Base-by-base conservation (phyloP, 2,113 vertebrate species). In the Pogona vitticeps region DNA sequence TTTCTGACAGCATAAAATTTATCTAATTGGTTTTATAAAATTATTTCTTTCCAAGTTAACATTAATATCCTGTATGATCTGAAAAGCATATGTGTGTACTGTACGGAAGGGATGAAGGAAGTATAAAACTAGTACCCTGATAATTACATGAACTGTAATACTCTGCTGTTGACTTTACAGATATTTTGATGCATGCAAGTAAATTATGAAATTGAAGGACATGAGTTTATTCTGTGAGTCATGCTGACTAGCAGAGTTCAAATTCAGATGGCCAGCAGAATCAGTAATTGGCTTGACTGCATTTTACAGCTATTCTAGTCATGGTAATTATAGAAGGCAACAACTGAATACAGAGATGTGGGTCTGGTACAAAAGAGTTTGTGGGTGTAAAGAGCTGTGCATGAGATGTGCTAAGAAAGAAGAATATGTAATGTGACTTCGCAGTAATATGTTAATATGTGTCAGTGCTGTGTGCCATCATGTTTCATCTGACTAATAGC, bases 201-300 rank as follows among this genome's bases (percentile, higher is more conserved):
- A n/a, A 78, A 81, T 46, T 82, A 83, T 38, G 56, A 73, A 21
- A 75, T 70, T n/a, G 78, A 89, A 89, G 38, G 86, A 85, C 17
- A 26, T 6, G 10, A 36, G 46, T 65, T 79, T 80, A 72, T 68
- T 33, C 28, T 36, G 65, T 88, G 13, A 89, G 79, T 90, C 85
- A 71, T 73, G 28, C 40, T 9, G 31, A 79, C 68, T 28, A 18
- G 10, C 31, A 82, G n/a, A 78, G 88, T n/a, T 71, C 42, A 20
- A 65, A 68, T 76, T 76, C 42, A 40, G 42, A 40, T 68, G 83
- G 12, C 72, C 89, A 81, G 20, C 59, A 65, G 33, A 85, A 78
- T 81, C 83, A 58, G 31, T 52, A 83, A 61, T 73, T n/a, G 26
- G 5, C 21, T 3, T 59, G 26, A 40, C 6, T 38, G 18, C 33